A percentile compares a stretch with the other conserved stretches of the same genome.
phyloP scores from a whole-genome alignment of 2,888 invertebrate species.

The Caenorhabditis sp. region DNA sequence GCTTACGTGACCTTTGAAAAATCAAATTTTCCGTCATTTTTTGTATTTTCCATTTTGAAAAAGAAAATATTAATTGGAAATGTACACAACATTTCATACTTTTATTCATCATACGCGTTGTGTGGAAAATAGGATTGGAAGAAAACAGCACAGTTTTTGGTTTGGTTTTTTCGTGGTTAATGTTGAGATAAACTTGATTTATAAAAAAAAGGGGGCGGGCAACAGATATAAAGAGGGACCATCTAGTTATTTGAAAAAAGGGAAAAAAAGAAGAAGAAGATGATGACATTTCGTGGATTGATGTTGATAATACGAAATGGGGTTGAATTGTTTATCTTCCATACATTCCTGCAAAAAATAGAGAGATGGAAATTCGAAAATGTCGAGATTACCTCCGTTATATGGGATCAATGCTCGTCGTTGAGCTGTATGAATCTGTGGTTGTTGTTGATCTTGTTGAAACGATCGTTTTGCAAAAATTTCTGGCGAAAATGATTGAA shows the following conservation, averaged over 20 bases:
- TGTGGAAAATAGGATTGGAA: constrained; percentile 7
- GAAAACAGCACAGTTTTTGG: not conserved
- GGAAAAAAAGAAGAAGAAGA: not conserved
- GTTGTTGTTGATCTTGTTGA: too few relatives aligned
- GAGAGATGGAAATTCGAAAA: not conserved
- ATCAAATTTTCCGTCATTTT: too few relatives aligned
- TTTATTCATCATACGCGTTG: constrained; percentile 2
- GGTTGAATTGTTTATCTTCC: constrained; percentile 35
- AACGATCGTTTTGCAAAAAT: too few relatives aligned
- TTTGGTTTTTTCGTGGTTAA: not conserved
- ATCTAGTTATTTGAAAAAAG: constrained; percentile 36
- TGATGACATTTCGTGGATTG: constrained; percentile 17
- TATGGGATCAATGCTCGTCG: constrained; percentile 29
- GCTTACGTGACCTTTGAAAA: too few relatives aligned
- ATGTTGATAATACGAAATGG: too few relatives aligned
- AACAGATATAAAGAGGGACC: constrained; percentile 16
- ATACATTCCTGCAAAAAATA: constrained; percentile 33
- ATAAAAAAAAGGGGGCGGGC: not conserved
- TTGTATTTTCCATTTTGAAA: too few relatives aligned
- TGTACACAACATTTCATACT: constrained; percentile 1
- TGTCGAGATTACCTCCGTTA: constrained; percentile 18
- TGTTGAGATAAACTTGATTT: constrained; percentile 7
- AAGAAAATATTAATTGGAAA: too few relatives aligned
- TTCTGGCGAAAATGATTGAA: too few relatives aligned
- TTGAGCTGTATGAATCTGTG: constrained; percentile 6